Evolutionary conservation across 2,113 vertebrate species (phyloP).

Genomic region (Ophthalmolycus amberensis): DNA sequence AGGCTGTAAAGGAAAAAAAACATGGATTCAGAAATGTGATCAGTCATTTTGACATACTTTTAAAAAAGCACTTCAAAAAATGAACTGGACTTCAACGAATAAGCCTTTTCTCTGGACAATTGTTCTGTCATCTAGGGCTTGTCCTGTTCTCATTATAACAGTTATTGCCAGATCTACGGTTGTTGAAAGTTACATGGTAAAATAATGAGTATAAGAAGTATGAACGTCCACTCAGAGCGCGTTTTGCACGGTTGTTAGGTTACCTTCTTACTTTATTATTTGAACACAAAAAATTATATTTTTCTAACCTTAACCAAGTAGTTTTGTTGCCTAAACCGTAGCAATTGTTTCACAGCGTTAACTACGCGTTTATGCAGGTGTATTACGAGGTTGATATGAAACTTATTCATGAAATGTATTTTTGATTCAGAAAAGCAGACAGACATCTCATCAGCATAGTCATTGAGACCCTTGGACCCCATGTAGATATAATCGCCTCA

Average conservation of each 20-base stretch:
- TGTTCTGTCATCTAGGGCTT: background rate
- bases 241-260: too few relatives aligned
- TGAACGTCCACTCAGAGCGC: background rate
- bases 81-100: background rate
- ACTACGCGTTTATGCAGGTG: too few relatives aligned
- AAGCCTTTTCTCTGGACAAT: background rate
- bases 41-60: background rate
- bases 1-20: constrained; percentile 78
- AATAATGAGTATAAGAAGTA: background rate
- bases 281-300: too few relatives aligned
- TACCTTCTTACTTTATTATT: too few relatives aligned
- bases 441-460: background rate
- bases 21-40: background rate
- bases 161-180: background rate
- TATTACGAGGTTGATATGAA: background rate
- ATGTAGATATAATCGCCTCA: background rate
- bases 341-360: background rate
- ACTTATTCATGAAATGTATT: background rate
- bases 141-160: background rate
- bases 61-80: background rate
- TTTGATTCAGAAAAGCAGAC: background rate
- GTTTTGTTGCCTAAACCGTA: background rate
- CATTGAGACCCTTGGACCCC: background rate
- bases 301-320: too few relatives aligned
- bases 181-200: background rate